Evolutionary conservation across 2,797 vertebrate species (phyloP), one percentile per base, ranked within the genome.

Genomic region (Podarcis siculus): DNA sequence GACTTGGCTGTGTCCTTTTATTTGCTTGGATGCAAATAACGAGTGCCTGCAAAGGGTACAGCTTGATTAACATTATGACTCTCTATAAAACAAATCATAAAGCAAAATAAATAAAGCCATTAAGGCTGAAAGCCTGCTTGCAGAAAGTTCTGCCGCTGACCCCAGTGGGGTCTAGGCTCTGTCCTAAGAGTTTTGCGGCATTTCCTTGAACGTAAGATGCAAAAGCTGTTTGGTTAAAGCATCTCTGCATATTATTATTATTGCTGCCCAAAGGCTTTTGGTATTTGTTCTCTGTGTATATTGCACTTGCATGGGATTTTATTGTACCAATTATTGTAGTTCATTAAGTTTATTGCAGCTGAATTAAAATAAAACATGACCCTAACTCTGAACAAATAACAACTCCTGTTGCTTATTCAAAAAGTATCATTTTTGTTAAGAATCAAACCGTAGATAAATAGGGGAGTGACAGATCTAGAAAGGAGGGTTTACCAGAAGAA

Each of bases 321-420:
- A 95, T 93, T 92, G 90, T 82, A 90, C 90, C 85, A 93, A 94
- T 95, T 93, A 92, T 80, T 94, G 93, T 95, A 93, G 90, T 90
- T 92, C 95, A 94, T 95, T 95, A 95, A 95, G 86, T 95, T 96
- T 95, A 95, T 88, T 95, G 89, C 83, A 85, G 35, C 15, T 89
- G 85, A 77, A 93, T 94, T 94, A 94, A 95, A 94, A 94, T 92
- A 95, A 94, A 96, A 93, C 87, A 90, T 88, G 76, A 86, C 23
- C 88, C 92, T 95, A 94, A 94, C 85, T 94, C 91, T 87, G 86
- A 94, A 90, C 81, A 93, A 93, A 94, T 92, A 93, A 93, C 93
- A 92, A 10, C 35, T 85, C 35, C 7, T 61, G 85, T 87, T 92
- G 55, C 91, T 95, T 92, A 82, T 87, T 91, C 76, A 87, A 93